phyloP scores from a whole-genome alignment of 2,888 invertebrate genomes.

The Pristionchus maxplancki region DNA sequence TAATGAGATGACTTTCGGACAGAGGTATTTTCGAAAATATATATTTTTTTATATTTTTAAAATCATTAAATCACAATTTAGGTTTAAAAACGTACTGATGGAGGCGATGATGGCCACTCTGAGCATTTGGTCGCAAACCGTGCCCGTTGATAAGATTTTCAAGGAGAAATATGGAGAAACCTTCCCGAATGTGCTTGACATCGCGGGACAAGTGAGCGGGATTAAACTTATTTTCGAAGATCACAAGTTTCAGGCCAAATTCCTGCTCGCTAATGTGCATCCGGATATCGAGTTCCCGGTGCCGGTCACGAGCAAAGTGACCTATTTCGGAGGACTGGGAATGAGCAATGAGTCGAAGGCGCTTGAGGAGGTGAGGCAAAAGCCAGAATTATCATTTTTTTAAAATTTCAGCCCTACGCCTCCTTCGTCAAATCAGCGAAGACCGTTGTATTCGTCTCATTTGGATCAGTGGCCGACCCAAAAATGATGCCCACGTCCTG shows the following conservation, averaged over 20 bases:
- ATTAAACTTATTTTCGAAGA: not conserved
- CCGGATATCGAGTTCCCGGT: constrained; percentile 44
- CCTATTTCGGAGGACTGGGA: constrained; percentile 36
- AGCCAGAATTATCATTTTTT: too few relatives aligned
- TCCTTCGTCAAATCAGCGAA: constrained; percentile 18
- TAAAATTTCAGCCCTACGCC: constrained; percentile 25
- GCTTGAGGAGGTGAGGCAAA: constrained; percentile 17
- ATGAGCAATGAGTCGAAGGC: constrained; percentile 34
- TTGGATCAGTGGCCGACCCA: constrained; percentile 17
- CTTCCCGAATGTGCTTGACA: not conserved
- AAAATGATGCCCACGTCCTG: constrained; percentile 3
- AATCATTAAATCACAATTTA: too few relatives aligned
- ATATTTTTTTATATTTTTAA: not conserved
- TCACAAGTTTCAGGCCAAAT: not conserved
- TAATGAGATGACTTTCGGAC: not conserved
- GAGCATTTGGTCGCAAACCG: not conserved
- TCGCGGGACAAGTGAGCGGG: not conserved
- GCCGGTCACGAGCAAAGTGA: constrained; percentile 36
- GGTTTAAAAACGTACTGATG: not conserved
- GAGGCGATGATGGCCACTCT: not conserved
- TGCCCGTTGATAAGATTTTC: not conserved
- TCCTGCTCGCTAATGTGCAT: constrained; percentile 29
- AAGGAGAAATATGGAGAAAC: not conserved
- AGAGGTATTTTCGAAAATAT: not conserved
- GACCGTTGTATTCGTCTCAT: constrained; percentile 19